Percentiles rank a stretch among this genome's conserved stretches.
These are phyloP conservation scores for Dicrurus megarhynchus DNA, from an alignment of 2,113 vertebrate genomes.

Conservation along the genomic window DNA sequence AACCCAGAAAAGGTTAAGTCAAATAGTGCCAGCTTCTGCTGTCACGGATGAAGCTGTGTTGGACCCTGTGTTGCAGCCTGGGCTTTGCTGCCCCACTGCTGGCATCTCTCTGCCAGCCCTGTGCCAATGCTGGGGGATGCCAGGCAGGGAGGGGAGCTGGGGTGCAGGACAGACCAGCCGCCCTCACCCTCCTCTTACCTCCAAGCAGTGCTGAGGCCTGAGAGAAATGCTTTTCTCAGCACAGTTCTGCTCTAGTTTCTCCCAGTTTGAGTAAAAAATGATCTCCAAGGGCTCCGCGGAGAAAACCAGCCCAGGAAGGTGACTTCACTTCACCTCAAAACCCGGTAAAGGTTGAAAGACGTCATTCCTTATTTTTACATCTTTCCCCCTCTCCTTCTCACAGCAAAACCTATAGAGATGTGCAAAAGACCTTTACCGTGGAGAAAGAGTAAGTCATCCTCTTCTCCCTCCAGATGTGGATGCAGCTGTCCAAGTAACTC, in stretches of 20 bases:
- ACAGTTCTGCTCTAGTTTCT: conserved; percentile 50
- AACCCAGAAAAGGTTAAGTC: not conserved
- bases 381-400: not conserved
- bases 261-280: not conserved
- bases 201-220: not conserved
- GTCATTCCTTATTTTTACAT: conserved; percentile 46
- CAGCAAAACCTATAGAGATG: not conserved
- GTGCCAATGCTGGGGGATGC: not conserved
- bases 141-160: not conserved
- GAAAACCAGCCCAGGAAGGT: conserved; percentile 45
- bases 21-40: not conserved
- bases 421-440: not conserved
- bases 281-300: not conserved
- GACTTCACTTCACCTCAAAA: conserved; percentile 59
- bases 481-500: conserved; percentile 7
- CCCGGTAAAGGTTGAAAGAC: conserved; percentile 17
- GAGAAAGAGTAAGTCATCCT: not conserved
- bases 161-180: not conserved
- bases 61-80: not conserved
- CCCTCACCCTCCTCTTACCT: not conserved
- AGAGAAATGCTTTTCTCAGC: conserved; percentile 44
- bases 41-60: not conserved
- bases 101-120: not conserved
- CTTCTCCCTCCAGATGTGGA: not conserved
- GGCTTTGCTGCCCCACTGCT: not conserved